phyloP scores from a whole-genome alignment of 2,888 invertebrate genomes.

The Eulithis prunata region DNA sequence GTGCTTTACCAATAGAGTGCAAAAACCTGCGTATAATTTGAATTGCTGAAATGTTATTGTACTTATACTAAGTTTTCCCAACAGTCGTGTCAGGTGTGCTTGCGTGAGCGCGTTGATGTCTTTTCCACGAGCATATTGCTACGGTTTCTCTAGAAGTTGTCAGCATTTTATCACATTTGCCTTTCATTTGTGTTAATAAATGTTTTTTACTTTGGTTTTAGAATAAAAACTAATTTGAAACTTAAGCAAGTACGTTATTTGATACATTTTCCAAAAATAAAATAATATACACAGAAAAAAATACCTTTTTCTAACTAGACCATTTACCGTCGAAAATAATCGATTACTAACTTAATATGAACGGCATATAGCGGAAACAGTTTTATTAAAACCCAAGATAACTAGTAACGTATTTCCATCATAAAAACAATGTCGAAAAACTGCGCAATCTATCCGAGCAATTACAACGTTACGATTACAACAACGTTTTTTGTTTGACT shows the following conservation, averaged over 20 bases:
- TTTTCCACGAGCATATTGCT: constrained; percentile 15
- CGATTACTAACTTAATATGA: neutral
- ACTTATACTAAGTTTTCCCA: constrained; percentile 6
- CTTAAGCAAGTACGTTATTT: no score
- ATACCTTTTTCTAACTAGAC: no score
- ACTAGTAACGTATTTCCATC: constrained; percentile 12
- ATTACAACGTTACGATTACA: constrained; percentile 31
- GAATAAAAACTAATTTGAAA: no score
- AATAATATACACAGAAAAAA: no score
- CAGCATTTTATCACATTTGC: neutral
- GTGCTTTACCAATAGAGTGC: no score
- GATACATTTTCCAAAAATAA: no score
- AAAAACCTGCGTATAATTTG: no score
- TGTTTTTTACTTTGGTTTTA: no score
- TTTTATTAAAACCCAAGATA: neutral
- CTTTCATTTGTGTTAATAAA: no score
- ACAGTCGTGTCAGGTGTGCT: neutral
- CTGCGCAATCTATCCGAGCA: constrained; percentile 27
- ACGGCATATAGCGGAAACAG: neutral
- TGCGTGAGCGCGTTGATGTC: constrained; percentile 30
- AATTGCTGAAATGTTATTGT: no score
- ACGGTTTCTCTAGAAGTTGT: neutral
- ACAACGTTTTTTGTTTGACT: constrained; percentile 29
- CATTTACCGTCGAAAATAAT: no score
- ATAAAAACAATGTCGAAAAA: constrained; percentile 36